Evolutionary conservation across 2,888 invertebrate species (phyloP).

Genomic region (Spodoptera exigua): DNA sequence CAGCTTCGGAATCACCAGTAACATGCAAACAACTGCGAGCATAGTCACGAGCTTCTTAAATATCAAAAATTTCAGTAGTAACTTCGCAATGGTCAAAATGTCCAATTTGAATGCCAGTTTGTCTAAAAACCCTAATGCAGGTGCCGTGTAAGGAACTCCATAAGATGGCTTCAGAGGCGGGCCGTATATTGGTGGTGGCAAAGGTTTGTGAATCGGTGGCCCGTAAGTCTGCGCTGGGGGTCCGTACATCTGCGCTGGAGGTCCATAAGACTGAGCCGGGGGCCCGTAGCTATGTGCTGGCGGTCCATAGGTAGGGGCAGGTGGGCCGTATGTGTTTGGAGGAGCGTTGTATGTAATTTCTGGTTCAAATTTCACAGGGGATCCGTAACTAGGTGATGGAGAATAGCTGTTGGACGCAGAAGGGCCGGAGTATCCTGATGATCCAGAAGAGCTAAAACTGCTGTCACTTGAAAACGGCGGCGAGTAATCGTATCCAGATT

Average conservation of each 20-base stretch:
- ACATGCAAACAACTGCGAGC: conserved; percentile 92
- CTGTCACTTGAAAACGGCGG: conserved; percentile 76
- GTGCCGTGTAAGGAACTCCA: conserved; percentile 89
- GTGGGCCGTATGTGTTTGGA: conserved; percentile 67
- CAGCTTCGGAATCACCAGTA: conserved; percentile 93
- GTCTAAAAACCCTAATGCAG: conserved; percentile 89
- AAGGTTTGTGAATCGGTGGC: conserved; percentile 74
- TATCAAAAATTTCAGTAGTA: conserved; percentile 92
- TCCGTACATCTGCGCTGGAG: conserved; percentile 79
- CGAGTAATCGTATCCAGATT: conserved; percentile 82
- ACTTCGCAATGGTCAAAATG: conserved; percentile 92
- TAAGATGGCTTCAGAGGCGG: conserved; percentile 84
- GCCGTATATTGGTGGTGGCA: conserved; percentile 76
- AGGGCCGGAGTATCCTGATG: conserved; percentile 69
- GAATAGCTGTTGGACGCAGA: conserved; percentile 68
- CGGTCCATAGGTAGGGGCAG: conserved; percentile 73
- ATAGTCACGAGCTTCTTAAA: conserved; percentile 95
- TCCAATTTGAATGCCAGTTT: conserved; percentile 92
- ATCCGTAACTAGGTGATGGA: conserved; percentile 73
- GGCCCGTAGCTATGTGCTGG: conserved; percentile 77
- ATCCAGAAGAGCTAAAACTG: conserved; percentile 75
- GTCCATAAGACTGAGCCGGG: conserved; percentile 81
- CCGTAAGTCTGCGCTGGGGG: conserved; percentile 78
- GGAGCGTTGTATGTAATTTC: conserved; percentile 67
- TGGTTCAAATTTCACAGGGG: conserved; percentile 75